phyloP scores from a whole-genome alignment of 2,797 vertebrate species.

The Semotilus atromaculatus region DNA sequence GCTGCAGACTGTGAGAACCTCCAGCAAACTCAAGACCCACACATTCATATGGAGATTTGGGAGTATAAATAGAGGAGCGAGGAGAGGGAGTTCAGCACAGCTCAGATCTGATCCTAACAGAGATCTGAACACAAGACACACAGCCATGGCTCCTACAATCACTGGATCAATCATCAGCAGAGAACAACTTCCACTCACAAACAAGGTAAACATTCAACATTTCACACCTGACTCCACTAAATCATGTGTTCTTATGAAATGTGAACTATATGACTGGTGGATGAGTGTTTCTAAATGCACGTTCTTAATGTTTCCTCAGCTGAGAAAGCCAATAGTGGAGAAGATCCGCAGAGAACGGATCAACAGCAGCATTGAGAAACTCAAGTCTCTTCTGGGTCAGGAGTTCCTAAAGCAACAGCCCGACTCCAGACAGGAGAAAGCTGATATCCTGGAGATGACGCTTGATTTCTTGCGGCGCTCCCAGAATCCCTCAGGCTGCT shows the following conservation, averaged over 20 bases:
- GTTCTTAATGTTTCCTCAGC: conserved; percentile 69
- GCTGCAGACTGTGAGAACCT: conserved; percentile 93
- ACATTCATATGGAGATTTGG: conserved; percentile 83
- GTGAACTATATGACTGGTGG: neutral
- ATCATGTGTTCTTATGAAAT: neutral
- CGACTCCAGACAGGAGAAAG: conserved; percentile 68
- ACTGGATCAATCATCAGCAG: conserved; percentile 69
- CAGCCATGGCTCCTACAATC: conserved; percentile 78
- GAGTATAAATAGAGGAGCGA: conserved; percentile 84
- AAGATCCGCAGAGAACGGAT: conserved; percentile 83
- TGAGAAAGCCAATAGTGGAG: conserved; percentile 87
- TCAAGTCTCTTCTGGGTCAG: conserved; percentile 80
- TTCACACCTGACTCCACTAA: neutral
- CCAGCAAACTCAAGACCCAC: conserved; percentile 84
- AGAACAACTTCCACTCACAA: conserved; percentile 72
- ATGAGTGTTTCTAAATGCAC: conserved; percentile 13
- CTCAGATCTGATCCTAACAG: conserved; percentile 66
- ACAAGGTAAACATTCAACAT: conserved; percentile 75
- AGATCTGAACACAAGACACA: conserved; percentile 60
- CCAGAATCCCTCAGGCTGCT: conserved; percentile 62
- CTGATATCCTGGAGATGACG: conserved; percentile 64
- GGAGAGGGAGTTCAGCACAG: conserved; percentile 64
- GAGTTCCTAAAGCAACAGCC: conserved; percentile 76
- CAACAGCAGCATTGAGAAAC: conserved; percentile 81
- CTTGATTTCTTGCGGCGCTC: conserved; percentile 77